phyloP scores from a whole-genome alignment of 2,113 vertebrate genomes.

The Pseudorectes ferrugineus region DNA sequence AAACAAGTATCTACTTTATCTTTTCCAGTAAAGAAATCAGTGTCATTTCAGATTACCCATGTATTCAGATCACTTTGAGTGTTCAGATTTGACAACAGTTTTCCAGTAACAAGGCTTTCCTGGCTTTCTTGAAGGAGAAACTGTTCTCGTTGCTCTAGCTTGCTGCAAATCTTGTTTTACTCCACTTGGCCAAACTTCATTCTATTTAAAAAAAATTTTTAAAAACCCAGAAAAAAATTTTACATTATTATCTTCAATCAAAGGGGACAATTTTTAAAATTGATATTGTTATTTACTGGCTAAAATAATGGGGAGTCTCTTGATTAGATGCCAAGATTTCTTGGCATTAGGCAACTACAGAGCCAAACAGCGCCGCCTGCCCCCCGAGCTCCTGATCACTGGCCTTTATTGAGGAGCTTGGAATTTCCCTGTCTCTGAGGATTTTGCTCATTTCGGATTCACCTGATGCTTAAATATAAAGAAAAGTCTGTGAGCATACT shows the following conservation, averaged over 20 bases:
- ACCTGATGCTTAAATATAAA: not conserved
- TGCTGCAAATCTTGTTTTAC: not conserved
- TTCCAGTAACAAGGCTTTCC: not conserved
- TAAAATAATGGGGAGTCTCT: not conserved
- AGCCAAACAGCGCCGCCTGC: not conserved
- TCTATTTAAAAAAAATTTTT: not conserved
- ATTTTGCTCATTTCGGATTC: not conserved
- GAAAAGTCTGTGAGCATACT: not conserved
- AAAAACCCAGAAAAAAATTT: accelerated
- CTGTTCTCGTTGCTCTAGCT: not conserved
- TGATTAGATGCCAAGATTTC: not conserved
- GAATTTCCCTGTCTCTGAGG: not conserved
- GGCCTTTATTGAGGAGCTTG: not conserved
- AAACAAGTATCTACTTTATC: not conserved
- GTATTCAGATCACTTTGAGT: not conserved
- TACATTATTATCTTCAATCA: not conserved
- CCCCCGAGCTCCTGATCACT: not conserved
- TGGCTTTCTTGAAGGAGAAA: not conserved
- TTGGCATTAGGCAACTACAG: not conserved
- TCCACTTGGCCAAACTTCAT: not conserved
- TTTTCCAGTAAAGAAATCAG: not conserved
- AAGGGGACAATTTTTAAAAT: not conserved
- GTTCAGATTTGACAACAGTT: not conserved
- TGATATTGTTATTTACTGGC: not conserved
- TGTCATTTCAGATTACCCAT: not conserved